Base-by-base conservation (phyloP, 2,113 vertebrate species). In the Sylvilagus bachmani region DNA sequence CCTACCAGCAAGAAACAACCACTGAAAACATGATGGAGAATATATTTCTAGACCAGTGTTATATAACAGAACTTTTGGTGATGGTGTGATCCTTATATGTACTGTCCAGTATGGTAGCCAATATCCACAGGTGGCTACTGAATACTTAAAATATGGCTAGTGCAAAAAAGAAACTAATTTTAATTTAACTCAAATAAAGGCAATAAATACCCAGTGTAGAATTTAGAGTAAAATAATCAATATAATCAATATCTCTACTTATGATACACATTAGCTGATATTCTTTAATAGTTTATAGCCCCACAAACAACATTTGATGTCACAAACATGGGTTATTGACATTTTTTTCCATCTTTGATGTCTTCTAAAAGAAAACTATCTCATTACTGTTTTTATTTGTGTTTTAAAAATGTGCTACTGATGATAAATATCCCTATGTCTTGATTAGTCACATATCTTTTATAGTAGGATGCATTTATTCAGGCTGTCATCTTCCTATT, bases 371-470 rank as follows among this genome's bases (percentile, higher is more conserved):
- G 33, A 82, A 89, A 29, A 53, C 31, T 33, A n/a, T 71, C 10
- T 73, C 83, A 22, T 55, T 73, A 38, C 25, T 73, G 2, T 62
- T 93, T 95, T 71, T 49, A 53, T n/a, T 70, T 44, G 24, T 69
- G 31, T 64, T 95, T 74, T 81, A 75, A 89, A 58, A 33, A 85
- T 79, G 84, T 77, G 51, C 24, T 89, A 71, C 13, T 75, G 61
- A 49, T 7, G 12, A 21, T 38, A 78, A 86, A 17, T 24, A 87
- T 22, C 33, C 67, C 25, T 73, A 7, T 77, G 53, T 25, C 66
- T 61, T 80, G 44, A 29, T 14, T 14, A 70, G 75, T 91, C 38
- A 83, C 33, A 55, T 62, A 4, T 9, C 49, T 89, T 79, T 79
- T 61, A 69, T 14, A 81, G 6, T 58, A 31, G 74, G 16, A 71